Evolutionary conservation across 1,140 invertebrate species (phyloP), one percentile per base, ranked within the genome.

Genomic region (Bombus waltoni): DNA sequence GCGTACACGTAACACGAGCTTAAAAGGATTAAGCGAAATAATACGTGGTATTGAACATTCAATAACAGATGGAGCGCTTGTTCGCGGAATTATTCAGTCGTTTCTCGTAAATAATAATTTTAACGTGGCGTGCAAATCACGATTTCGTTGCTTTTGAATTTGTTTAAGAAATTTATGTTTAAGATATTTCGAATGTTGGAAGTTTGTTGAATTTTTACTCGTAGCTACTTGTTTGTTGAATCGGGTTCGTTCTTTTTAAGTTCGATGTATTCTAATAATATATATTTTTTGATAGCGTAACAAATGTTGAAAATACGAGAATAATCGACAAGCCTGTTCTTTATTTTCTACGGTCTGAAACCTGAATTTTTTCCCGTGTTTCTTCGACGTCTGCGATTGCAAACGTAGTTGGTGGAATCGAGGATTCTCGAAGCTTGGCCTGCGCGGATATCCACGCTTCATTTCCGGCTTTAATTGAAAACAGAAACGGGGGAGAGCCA

Each of bases 381-480:
- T 53, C 42, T 70, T 15, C 35, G 44, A 40, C 11, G n/a, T 32
- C 47, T 53, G 47, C 47, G 47, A 6, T 53, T 32, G 40, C 28
- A 10, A 42, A n/a, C 15, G 57, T 2, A 32, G 42, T 32, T 53
- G 62, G 42, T 9, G n/a, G 42, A 70, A 68, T 79, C 77, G 42
- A 71, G 32, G 79, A 81, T 59, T 42, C 68, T 42, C 47, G 65
- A 68, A 35, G 40, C 18, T 22, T 42, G 62, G 47, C 11, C 53
- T 68, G 79, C 70, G 35, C n/a, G 73, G 88, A 62, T 76, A 65
- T 85, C 57, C 81, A 89, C 79, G 70, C 71, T 85, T 80, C 83
- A 88, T 86, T 89, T 86, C 88, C 79, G 79, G 83, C 47, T 83
- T 78, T 89, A 89, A 89, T 89, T 86, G 86, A 79, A 88, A 53